These are phyloP conservation scores for Corythoichthys haematopterus DNA, from an alignment of 2,113 vertebrate genomes.

Conservation along the genomic window DNA sequence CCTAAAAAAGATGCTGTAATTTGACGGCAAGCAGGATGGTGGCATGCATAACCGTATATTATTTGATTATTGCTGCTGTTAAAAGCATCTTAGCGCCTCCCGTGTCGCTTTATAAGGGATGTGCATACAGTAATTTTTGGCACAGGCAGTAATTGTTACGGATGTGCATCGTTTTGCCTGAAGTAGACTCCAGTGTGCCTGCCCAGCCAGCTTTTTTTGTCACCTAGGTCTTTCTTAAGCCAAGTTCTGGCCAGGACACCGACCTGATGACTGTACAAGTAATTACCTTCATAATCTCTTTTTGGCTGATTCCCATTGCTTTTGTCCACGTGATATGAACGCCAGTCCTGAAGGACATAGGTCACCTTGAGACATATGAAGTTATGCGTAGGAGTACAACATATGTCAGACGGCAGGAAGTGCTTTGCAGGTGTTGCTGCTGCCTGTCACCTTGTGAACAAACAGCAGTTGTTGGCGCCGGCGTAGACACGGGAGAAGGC, in stretches of 20 bases:
- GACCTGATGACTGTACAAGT: constrained; percentile 58
- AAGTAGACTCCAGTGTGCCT: constrained; percentile 32
- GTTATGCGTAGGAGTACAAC: constrained; percentile 40
- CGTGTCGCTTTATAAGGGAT: constrained; percentile 51
- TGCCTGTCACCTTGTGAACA: constrained; percentile 78
- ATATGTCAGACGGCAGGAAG: constrained; percentile 69
- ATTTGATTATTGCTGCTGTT: constrained; percentile 70
- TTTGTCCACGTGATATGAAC: constrained; percentile 28
- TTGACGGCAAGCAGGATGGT: constrained; percentile 49
- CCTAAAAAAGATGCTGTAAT: constrained; percentile 54
- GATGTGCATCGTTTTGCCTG: constrained; percentile 9
- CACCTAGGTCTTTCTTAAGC: constrained; percentile 51
- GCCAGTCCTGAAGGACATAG: constrained; percentile 24
- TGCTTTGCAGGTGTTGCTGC: constrained; percentile 65
- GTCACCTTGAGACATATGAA: constrained; percentile 49
- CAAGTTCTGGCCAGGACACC: constrained; percentile 46
- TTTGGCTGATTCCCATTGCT: constrained; percentile 66
- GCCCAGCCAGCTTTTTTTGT: constrained; percentile 31
- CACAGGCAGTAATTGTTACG: constrained; percentile 35
- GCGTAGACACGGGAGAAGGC: constrained; percentile 52
- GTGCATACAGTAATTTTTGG: constrained; percentile 55
- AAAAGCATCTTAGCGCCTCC: constrained; percentile 71
- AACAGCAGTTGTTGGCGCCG: constrained; percentile 78
- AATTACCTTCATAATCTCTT: constrained; percentile 67
- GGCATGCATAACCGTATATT: constrained; percentile 67